Base-by-base conservation (phyloP, 2,797 vertebrate genomes). In the Scyliorhinus canicula region DNA sequence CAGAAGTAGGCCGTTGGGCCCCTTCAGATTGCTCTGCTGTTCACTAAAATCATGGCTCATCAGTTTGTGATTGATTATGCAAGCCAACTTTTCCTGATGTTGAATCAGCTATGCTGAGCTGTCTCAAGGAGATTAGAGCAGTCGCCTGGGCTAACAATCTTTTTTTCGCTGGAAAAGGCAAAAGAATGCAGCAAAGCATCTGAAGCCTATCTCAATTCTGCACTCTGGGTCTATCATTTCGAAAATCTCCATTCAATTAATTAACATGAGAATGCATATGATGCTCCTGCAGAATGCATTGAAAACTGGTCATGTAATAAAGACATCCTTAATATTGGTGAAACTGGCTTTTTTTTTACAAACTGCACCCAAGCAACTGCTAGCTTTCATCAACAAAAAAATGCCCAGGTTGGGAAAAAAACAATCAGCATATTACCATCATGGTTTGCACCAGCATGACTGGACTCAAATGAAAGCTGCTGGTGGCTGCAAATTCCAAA, bases 401-500 rank as follows among this genome's bases (percentile, higher is more conserved):
- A 21, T 60, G 55, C 35, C 12, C 31, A 60, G 9, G 57, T 31
- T 11, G 88, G n/a, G n/a, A 65, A 26, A 26, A 91, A 91, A 9
- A 21, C 0, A 63, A 65, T 60, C 88, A 44, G 24, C 21, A 91
- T 65, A 63, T 65, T 28, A 91, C 88, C 88, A 65, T 40, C 40
- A 65, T 65, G 60, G 9, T 91, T 63, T 91, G 57, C 88, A 65
- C 57, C 40, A 63, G 57, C 88, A 44, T 91, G 88, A 91, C 60
- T 26, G 9, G 60, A 40, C n/a, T 40, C 40, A 65, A 8, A n/a
- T n/a, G n/a, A n/a, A 65, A 91, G n/a, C n/a, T 91, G 88, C n/a
- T 91, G 88, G 88, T 91, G n/a, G 88, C 40, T 91, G 88, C 9
- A 24, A 65, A 91, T 40, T 65, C 88, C 88, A 40, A 65, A 91